Evolutionary conservation across 2,797 vertebrate species (phyloP).

Genomic region (Manis javanica): DNA sequence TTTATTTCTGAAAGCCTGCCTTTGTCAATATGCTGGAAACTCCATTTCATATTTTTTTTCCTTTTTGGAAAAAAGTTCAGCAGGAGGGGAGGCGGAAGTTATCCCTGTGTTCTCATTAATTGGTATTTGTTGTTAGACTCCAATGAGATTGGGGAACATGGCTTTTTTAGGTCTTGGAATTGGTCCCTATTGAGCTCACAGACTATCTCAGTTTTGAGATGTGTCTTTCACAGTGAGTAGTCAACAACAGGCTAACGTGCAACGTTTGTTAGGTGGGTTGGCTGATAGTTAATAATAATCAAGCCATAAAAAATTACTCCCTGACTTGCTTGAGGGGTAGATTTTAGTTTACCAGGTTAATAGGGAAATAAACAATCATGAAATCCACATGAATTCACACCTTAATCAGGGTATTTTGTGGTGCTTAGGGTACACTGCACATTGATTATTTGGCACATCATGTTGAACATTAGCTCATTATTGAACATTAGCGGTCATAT

Average conservation of each 20-base stretch:
- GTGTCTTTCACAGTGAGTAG: not conserved
- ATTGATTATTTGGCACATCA: not conserved
- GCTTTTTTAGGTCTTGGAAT: conserved; percentile 20
- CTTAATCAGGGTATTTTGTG: not conserved
- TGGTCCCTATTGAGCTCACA: not conserved
- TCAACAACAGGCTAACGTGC: conserved; percentile 27
- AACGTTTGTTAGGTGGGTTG: not conserved
- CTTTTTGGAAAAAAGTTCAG: conserved; percentile 3
- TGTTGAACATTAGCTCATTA: not conserved
- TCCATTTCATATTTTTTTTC: not conserved
- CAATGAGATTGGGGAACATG: not conserved
- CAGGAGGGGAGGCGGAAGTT: not conserved
- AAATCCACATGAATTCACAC: conserved; percentile 24
- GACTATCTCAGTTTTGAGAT: conserved; percentile 17
- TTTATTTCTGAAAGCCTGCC: conserved; percentile 25
- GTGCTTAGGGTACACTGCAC: not conserved
- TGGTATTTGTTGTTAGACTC: conserved; percentile 32
- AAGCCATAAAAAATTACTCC: not conserved
- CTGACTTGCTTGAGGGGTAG: not conserved
- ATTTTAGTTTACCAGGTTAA: conserved; percentile 45
- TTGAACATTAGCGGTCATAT: not conserved
- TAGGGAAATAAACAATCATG: conserved; percentile 10
- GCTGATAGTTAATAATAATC: conserved; percentile 45
- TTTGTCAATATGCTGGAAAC: not conserved
- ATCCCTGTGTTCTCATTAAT: not conserved